These are phyloP conservation scores for Salminus brasiliensis DNA, from an alignment of 2,113 vertebrate species.

Conservation along the genomic window DNA sequence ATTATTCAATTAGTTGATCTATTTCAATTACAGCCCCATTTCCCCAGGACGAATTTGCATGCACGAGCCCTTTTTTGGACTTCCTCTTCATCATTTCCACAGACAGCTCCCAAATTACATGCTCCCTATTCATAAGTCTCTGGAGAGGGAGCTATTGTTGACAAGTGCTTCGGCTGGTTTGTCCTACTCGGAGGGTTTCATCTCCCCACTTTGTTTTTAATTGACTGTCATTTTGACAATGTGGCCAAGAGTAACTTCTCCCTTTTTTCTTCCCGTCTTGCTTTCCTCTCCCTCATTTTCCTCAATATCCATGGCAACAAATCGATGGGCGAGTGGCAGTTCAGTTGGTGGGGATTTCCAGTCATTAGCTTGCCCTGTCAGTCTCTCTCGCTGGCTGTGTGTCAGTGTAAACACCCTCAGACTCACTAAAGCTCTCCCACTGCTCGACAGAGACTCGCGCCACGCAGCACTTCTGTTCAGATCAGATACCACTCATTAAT, in stretches of 20 bases:
- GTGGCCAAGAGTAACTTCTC: constrained; percentile 62
- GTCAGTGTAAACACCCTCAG: constrained; percentile 35
- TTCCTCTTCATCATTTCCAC: constrained; percentile 16
- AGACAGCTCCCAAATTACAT: constrained; percentile 25
- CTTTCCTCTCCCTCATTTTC: constrained; percentile 53
- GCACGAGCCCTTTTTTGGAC: constrained; percentile 24
- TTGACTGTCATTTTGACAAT: constrained; percentile 70
- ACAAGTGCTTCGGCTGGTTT: constrained; percentile 59
- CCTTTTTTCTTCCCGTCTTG: constrained; percentile 56
- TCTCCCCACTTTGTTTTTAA: constrained; percentile 62
- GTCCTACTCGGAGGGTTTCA: constrained; percentile 59
- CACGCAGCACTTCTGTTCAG: not conserved
- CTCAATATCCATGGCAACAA: constrained; percentile 70
- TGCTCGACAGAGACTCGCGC: not conserved
- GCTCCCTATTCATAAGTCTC: constrained; percentile 18
- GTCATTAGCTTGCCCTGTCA: constrained; percentile 69
- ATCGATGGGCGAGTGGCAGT: constrained; percentile 69
- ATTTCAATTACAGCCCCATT: constrained; percentile 48
- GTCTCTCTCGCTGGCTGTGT: constrained; percentile 51
- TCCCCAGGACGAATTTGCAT: constrained; percentile 37
- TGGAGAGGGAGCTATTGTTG: constrained; percentile 43
- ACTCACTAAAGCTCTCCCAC: not conserved
- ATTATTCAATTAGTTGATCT: constrained; percentile 48
- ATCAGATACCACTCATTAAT: constrained; percentile 10
- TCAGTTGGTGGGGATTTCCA: constrained; percentile 65